Conservation (phyloP, 2,113 vertebrate genomes). For the Onychorhynchus coronatus region DNA sequence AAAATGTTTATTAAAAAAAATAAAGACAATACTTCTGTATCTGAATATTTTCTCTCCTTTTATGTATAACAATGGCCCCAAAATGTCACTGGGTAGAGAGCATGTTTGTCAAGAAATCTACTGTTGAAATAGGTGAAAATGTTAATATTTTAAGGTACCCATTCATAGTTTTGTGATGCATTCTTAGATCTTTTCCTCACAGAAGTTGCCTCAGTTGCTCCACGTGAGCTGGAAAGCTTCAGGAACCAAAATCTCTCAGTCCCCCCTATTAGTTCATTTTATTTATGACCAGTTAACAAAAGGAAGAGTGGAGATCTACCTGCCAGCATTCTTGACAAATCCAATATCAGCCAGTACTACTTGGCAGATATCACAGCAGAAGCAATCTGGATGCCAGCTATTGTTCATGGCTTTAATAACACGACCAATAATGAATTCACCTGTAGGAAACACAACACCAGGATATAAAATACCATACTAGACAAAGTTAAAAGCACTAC, state of each 20-base stretch:
- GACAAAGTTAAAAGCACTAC: background rate
- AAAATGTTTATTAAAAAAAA: background rate
- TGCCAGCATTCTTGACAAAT: conserved; percentile 96
- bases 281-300: background rate
- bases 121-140: background rate
- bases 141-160: background rate
- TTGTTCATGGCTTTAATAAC: conserved; percentile 99
- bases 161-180: background rate
- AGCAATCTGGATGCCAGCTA: conserved; percentile 97
- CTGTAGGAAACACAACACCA: conserved; percentile 67
- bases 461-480: background rate
- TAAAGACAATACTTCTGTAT: background rate
- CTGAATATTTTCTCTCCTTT: background rate
- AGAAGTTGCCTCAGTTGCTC: background rate
- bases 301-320: conserved; percentile 72
- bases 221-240: background rate
- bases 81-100: background rate
- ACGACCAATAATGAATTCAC: conserved; percentile 96
- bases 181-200: background rate
- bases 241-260: background rate
- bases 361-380: conserved; percentile 94
- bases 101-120: background rate
- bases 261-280: background rate
- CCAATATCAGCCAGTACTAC: conserved; percentile 91
- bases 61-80: background rate